Percentiles rank a stretch among this genome's conserved stretches.
Evolutionary conservation across 2,888 invertebrate species (phyloP).

Genomic region (Ormyrus thymus): DNA sequence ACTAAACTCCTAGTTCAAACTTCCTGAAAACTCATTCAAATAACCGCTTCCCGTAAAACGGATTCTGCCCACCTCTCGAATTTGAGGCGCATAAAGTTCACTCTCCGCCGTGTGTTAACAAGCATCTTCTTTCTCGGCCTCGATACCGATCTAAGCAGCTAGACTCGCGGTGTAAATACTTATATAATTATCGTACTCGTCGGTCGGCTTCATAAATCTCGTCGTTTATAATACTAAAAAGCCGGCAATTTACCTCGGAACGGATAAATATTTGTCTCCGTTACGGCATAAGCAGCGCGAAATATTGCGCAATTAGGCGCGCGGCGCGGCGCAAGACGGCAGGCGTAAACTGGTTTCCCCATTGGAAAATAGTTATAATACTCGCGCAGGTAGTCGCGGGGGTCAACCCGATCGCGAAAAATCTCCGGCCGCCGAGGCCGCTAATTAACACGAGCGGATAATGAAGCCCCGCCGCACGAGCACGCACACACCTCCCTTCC

Average conservation of each 20-base stretch:
- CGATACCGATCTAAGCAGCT: too few species aligned
- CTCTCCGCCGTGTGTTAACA: too few species aligned
- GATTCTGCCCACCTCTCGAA: too few species aligned
- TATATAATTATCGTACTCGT: not conserved
- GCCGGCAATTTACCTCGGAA: not conserved
- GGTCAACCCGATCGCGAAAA: constrained; percentile 33
- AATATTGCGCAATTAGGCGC: constrained; percentile 39
- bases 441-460: constrained; percentile 72
- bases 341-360: not conserved
- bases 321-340: not conserved
- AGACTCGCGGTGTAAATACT: not conserved
- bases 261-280: not conserved
- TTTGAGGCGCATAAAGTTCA: too few species aligned
- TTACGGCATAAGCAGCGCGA: not conserved
- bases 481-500: constrained; percentile 41
- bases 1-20: too few species aligned
- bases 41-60: too few species aligned
- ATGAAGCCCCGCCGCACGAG: constrained; percentile 65
- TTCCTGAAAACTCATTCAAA: too few species aligned
- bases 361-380: not conserved
- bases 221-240: not conserved
- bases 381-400: not conserved
- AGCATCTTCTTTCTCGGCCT: too few species aligned
- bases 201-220: constrained; percentile 1
- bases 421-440: constrained; percentile 58